These are phyloP conservation scores for Cygnus atratus DNA, from an alignment of 2,113 vertebrate genomes.

Conservation along the genomic window DNA sequence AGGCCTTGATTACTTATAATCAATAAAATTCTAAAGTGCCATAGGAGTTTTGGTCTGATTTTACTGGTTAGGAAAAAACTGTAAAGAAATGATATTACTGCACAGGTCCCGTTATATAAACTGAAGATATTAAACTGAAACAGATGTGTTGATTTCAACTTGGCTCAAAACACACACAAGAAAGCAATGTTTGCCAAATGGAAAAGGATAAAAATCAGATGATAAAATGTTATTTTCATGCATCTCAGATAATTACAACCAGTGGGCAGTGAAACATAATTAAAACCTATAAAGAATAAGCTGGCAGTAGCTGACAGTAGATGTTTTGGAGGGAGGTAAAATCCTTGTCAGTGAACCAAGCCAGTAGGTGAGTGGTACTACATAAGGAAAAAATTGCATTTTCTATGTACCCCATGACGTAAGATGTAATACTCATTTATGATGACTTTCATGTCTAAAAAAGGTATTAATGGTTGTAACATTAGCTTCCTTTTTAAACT, in stretches of 20 bases:
- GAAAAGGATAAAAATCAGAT: constrained; percentile 62
- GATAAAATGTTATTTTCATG: constrained; percentile 69
- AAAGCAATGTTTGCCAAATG: constrained; percentile 51
- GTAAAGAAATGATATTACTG: constrained; percentile 34
- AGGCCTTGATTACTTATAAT: background rate
- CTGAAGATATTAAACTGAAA: constrained; percentile 57
- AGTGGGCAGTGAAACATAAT: constrained; percentile 63
- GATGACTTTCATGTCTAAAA: background rate
- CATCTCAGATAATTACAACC: constrained; percentile 65
- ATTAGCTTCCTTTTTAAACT: constrained; percentile 10
- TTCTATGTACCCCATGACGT: background rate
- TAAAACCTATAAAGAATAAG: constrained; percentile 59
- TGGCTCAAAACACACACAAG: constrained; percentile 61
- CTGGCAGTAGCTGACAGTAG: constrained; percentile 20
- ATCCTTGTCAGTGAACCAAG: constrained; percentile 9
- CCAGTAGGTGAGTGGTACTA: background rate
- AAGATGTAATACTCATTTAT: constrained; percentile 18
- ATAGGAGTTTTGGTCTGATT: constrained; percentile 39
- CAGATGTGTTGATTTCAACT: constrained; percentile 71
- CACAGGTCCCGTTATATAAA: constrained; percentile 34
- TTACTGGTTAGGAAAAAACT: background rate
- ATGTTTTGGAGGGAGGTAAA: constrained; percentile 18
- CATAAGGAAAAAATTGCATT: background rate
- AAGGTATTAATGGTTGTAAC: constrained; percentile 2
- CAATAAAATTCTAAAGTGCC: background rate